Conservation (phyloP, 2,797 vertebrate species). For the Alfaro cultratus region DNA sequence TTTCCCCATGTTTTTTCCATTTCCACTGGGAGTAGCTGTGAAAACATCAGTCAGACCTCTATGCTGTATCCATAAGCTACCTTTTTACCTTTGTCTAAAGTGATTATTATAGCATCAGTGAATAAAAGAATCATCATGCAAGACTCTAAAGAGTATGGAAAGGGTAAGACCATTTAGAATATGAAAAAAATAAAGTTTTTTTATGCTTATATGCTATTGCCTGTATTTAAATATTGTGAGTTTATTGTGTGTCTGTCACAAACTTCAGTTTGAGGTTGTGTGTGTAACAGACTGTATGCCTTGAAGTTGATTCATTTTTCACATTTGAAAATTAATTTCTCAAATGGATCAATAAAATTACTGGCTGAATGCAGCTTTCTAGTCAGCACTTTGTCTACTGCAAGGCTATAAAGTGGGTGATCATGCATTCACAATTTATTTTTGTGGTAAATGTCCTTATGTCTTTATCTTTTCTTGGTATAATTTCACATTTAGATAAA, state of each 20-base stretch:
- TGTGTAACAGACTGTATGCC: neutral
- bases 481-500: neutral
- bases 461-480: neutral
- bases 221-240: neutral
- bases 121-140: neutral
- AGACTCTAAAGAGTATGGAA: neutral
- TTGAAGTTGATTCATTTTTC: constrained; percentile 41
- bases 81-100: neutral
- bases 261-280: neutral
- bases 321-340: constrained; percentile 59
- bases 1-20: neutral
- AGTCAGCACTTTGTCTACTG: constrained; percentile 51
- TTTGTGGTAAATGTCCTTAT: neutral
- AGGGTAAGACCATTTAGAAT: neutral
- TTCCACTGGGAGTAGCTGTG: neutral
- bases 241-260: neutral
- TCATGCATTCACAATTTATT: neutral
- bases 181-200: neutral
- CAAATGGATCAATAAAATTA: constrained; percentile 61
- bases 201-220: neutral
- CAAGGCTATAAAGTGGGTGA: neutral
- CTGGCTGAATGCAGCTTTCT: constrained; percentile 38
- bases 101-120: neutral
- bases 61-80: neutral
- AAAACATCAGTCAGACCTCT: neutral